Conservation (phyloP, 2,888 invertebrate species). For the Dynastes maya region DNA sequence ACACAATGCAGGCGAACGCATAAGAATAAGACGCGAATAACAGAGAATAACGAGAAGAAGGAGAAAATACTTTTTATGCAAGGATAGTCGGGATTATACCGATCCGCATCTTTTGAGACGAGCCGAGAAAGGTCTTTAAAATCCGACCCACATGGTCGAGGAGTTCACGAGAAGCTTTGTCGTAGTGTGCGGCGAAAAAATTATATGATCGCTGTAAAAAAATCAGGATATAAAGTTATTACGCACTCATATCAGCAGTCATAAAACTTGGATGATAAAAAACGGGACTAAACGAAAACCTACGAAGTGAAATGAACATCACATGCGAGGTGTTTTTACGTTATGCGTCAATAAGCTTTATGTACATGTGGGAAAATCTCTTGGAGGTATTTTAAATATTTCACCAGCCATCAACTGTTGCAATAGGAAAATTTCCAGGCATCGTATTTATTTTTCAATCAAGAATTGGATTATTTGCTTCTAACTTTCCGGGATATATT, state of each 20-base stretch:
- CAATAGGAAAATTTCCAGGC: no score
- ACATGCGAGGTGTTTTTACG: neutral
- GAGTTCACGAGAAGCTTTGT: conserved; percentile 21
- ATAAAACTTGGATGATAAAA: conserved; percentile 17
- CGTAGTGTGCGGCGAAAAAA: conserved; percentile 11
- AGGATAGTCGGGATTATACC: conserved; percentile 34
- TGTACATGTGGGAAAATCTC: neutral
- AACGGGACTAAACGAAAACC: neutral
- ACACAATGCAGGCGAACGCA: conserved; percentile 34
- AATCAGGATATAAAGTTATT: conserved; percentile 28
- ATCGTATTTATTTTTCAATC: no score
- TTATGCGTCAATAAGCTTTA: neutral
- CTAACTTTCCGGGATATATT: neutral
- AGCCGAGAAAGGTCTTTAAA: conserved; percentile 22
- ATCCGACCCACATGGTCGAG: conserved; percentile 29
- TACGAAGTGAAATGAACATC: neutral
- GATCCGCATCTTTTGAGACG: conserved; percentile 15
- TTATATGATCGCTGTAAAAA: conserved; percentile 9
- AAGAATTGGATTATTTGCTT: no score
- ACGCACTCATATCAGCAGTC: conserved; percentile 14
- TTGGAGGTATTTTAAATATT: no score
- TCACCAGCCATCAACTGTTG: no score
- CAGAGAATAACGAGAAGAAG: conserved; percentile 13
- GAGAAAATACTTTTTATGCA: conserved; percentile 28
- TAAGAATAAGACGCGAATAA: conserved; percentile 21